Percentiles rank a stretch among this genome's conserved stretches.
These are phyloP conservation scores for Athetis lepigone DNA, from an alignment of 2,888 invertebrate genomes.

Conservation along the genomic window DNA sequence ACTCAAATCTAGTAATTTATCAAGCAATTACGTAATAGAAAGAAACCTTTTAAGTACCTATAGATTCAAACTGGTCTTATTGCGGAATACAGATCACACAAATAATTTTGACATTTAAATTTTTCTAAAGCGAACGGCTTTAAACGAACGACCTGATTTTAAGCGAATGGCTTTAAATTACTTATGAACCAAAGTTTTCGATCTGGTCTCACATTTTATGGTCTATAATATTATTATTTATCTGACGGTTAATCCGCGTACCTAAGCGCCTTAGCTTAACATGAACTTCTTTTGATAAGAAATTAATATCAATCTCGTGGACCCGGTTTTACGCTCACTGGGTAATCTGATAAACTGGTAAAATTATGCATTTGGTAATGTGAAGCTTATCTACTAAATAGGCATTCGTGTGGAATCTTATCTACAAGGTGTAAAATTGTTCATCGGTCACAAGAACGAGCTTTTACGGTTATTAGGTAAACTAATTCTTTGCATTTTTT, in stretches of 20 bases:
- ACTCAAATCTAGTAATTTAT: too few relatives aligned
- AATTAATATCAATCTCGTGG: conserved; percentile 30
- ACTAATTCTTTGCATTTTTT: not conserved
- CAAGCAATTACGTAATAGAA: too few relatives aligned
- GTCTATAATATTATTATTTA: conserved; percentile 6
- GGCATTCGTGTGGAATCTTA: conserved; percentile 27
- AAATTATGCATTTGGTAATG: conserved; percentile 30
- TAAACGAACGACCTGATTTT: too few relatives aligned
- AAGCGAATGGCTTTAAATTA: too few relatives aligned
- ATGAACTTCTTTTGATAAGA: conserved; percentile 22
- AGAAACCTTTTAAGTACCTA: too few relatives aligned
- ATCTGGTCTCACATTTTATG: too few relatives aligned
- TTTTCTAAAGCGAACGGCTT: too few relatives aligned
- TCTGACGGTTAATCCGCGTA: not conserved
- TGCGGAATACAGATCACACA: too few relatives aligned
- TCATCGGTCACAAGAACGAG: conserved; percentile 23
- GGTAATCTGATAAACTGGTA: conserved; percentile 38
- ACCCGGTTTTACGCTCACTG: conserved; percentile 30
- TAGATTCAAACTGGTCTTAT: too few relatives aligned
- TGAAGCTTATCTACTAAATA: conserved; percentile 44
- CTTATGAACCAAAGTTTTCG: too few relatives aligned
- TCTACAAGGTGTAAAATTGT: conserved; percentile 34
- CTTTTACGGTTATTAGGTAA: conserved; percentile 7
- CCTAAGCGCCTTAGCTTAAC: conserved; percentile 26
- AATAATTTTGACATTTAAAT: too few relatives aligned